Evolutionary conservation across 2,113 vertebrate species (phyloP), one percentile per base, ranked within the genome.

Genomic region (Hemiprocne comata): DNA sequence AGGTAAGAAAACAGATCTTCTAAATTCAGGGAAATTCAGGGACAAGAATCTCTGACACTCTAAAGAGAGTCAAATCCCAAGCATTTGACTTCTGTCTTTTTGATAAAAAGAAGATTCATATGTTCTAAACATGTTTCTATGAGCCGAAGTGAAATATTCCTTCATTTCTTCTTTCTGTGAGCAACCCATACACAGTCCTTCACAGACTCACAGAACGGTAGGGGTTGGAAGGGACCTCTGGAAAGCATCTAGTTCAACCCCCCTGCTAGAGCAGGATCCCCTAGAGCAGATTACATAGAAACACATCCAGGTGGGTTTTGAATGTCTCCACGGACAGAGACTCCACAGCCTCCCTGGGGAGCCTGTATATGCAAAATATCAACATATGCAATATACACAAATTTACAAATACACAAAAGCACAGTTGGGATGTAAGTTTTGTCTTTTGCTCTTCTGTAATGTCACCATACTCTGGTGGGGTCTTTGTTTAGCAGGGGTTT

Each of bases 41-140:
- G 15, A 71, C 11, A 76, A 72, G 10, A 79, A 79, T 40, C 1
- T 5, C 9, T 50, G 12, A 24, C 0, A 0, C 6, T 57, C 20
- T 18, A 18, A 48, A 40, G 10, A 34, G 24, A 71, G 11, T 42
- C n/a, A 80, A 29, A 36, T 80, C 17, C 9, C 31, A 51, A 53
- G 9, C 3, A 46, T 16, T 46, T 80, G 25, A 61, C 2, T 66
- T 67, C 19, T 54, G 4, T 11, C 13, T 36, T 77, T 58, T 17
- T 21, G 24, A 48, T 3, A 10, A 44, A 62, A 69, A 53, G 36
- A 44, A 46, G 8, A 64, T 46, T 36, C 7, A 40, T 7, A 4
- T 34, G 31, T 53, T 33, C 46, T 53, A 65, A 76, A 33, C 1
- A 11, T 17, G 15, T 42, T 80, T 48, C 7, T 20, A 26, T 15